Base-by-base conservation (phyloP, 1,140 invertebrate species). In the Oryctes rhinoceros region DNA sequence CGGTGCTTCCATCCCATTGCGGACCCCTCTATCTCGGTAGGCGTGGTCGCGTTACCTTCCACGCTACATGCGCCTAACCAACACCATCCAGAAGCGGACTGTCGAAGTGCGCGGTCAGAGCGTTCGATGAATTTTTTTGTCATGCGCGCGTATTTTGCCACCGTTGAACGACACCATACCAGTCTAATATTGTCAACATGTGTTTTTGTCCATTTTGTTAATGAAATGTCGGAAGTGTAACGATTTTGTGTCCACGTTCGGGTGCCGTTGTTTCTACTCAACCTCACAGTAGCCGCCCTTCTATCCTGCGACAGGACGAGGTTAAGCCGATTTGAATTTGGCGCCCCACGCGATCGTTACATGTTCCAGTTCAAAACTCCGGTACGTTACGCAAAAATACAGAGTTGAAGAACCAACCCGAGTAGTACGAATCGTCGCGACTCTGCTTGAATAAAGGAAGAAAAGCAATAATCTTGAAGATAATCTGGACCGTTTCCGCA, bases 61-160 rank as follows among this genome's bases (percentile, higher is more conserved):
- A 77, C 77, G 80, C 80, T 82, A 83, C 83, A 83, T 84, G 84
- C 84, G 84, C 82, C 65, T 53, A 44, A 10, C 77, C 39, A 62
- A 78, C 71, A 76, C 78, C 83, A 85, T 82, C 84, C 84, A 81
- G 80, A 47, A 79, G 76, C 80, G 78, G 81, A 81, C 82, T 80
- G 83, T 80, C 76, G 74, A 79, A 82, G 81, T 84, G 84, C 82
- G 82, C 84, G 83, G 82, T 80, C 78, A 80, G 80, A 81, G 77
- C 80, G 75, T 80, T 74, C 59, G 53, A 67, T 78, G 79, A 49
- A 67, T 75, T 80, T 78, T 80, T 80, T 80, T 80, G 75, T 49
- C 75, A 49, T 62, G 53, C 76, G 47, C 79, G 74, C 53, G 74
- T 59, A 77, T 59, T 24, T 18, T 48, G 37, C 75, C 53, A 75